Conservation (phyloP, 2,797 vertebrate species). For the Falco novaeseelandiae region DNA sequence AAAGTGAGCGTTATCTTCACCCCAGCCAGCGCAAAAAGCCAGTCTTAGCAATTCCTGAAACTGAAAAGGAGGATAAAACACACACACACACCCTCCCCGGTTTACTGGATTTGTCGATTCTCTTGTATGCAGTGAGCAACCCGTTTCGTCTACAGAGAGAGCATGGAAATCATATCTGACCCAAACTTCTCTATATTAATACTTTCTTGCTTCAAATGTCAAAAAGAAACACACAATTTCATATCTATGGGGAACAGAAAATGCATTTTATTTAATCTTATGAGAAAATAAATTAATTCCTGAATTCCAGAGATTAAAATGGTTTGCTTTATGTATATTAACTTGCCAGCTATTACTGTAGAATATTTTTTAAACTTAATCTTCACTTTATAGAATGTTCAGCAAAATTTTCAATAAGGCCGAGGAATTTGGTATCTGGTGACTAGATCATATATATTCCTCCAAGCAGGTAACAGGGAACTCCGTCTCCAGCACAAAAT, state of each 20-base stretch:
- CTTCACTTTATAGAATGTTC: not conserved
- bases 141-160: not conserved
- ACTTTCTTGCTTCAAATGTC: not conserved
- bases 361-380: not conserved
- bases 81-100: too few relatives aligned
- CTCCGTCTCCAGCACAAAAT: not conserved
- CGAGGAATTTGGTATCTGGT: not conserved
- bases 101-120: not conserved
- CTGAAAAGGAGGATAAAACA: not conserved
- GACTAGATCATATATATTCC: not conserved
- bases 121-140: not conserved
- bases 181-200: not conserved
- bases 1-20: not conserved
- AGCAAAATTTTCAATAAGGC: not conserved
- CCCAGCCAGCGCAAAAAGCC: not conserved
- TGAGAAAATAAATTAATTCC: not conserved
- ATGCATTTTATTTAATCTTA: not conserved
- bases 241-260: not conserved
- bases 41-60: not conserved
- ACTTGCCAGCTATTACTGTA: not conserved
- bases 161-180: not conserved
- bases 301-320: not conserved
- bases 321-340: not conserved
- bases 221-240: not conserved
- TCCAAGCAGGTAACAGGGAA: not conserved